Evolutionary conservation across 2,888 invertebrate species (phyloP), one percentile per base, ranked within the genome.

Genomic region (Congeria kusceri): DNA sequence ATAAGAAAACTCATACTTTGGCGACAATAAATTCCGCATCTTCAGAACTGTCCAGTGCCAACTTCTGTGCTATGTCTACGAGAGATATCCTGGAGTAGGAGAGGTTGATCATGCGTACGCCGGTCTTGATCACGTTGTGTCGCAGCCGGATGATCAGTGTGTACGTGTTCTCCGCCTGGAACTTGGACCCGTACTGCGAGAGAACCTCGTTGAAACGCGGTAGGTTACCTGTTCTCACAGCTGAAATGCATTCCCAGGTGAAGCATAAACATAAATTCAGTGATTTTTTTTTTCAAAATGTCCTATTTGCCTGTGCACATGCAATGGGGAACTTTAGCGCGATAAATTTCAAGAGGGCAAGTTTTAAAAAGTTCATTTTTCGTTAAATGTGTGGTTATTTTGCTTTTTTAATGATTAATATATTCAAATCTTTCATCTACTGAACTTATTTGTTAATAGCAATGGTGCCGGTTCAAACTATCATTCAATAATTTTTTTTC

Each of bases 11-110:
- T 20, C 80, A 59, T 84, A 94, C 95, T 94, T 99, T 99, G 0
- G 99, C 98, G 0, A 99, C 99, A 93, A 99, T 99, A 92, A 98
- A 99, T 93, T 99, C 99, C 0, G 99, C 99, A 95, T 99, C 99
- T 92, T 98, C 98, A 1, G 98, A 96, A 0, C 97, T 98, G 93
- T 98, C 98, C 62, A 99, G 94, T 47, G 97, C 97, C 78, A 99
- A 94, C 92, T 99, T 99, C 83, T 96, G 95, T 0, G 99, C 98
- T 90, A 99, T 98, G 93, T 99, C 99, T 83, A 96, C 96, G 0
- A 99, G 96, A 3, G 98, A 98, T 90, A 99, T 99, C 80, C 98
- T 95, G 0, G 99, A 99, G 94, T 99, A 99, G 0, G 99, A 98
- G 32, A 98, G 94, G 0, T 98, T 98, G 93, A 99, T 99, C 64